A percentile compares a stretch with the other conserved stretches of the same genome.
Conservation (phyloP, 2,797 vertebrate species). For the Mormyrops boulengeri region DNA sequence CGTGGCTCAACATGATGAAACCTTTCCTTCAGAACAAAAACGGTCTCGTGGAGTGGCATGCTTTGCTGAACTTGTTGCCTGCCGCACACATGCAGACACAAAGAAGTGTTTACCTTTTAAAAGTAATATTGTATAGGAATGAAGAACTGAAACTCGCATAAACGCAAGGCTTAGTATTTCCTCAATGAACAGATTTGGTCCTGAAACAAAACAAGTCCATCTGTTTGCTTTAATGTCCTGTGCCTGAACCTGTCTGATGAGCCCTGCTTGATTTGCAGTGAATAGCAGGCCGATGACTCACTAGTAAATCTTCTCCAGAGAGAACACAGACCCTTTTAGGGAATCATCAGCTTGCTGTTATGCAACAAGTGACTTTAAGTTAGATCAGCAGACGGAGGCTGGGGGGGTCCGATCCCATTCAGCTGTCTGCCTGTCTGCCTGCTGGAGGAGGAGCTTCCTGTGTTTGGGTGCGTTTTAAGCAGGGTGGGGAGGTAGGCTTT, state of each 20-base stretch:
- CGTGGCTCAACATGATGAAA: neutral
- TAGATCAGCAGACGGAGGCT: slow-evolving; percentile 15
- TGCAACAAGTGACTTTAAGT: neutral
- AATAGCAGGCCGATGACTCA: neutral
- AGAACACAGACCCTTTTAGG: neutral
- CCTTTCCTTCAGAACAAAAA: neutral
- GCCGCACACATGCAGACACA: neutral
- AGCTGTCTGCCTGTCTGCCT: neutral
- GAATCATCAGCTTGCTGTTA: neutral
- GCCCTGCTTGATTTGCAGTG: neutral
- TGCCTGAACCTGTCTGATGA: neutral
- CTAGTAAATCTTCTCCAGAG: neutral
- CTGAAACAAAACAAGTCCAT: neutral
- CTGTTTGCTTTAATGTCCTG: neutral
- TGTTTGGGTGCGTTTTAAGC: neutral
- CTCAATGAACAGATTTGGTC: neutral
- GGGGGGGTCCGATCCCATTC: neutral
- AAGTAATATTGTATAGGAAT: neutral
- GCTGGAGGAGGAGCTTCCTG: neutral
- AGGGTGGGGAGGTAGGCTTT: neutral
- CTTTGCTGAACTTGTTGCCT: neutral
- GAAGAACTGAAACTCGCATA: neutral
- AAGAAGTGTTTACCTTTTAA: neutral
- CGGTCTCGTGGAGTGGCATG: neutral
- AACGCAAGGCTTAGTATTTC: neutral